Base-by-base conservation (phyloP, 2,888 invertebrate species). In the Cecidostiba fungosa region DNA sequence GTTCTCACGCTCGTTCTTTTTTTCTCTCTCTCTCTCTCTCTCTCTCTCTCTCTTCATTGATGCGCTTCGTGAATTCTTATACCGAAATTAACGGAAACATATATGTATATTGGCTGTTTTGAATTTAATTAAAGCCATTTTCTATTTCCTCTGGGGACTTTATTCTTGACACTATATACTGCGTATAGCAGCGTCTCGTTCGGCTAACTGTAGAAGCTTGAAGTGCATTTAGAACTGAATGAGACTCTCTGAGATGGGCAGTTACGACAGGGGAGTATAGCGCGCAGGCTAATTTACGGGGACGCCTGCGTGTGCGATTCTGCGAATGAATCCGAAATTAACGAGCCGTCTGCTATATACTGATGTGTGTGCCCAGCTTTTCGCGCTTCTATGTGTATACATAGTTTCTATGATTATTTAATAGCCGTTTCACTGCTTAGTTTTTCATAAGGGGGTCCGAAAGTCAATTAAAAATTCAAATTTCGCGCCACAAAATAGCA, bases 261-360 rank as follows among this genome's bases (percentile, higher is more conserved):
- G 74, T 69, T 69, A 69, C 76, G 81, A 84, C 36, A 70, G 77
- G 54, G 23, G 81, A 39, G 50, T 36, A n/a, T 54, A 47, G n/a
- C 16, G n/a, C 0, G n/a, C 62, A 43, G 29, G 14, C 54, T 82
- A 82, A 86, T 78, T 86, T 86, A 86, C 79, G 78, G 70, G 72
- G 36, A 36, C 77, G 84, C 78, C 79, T 47, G 73, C 10, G 5
- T 12, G 54, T 29, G n/a, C 66, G 73, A 73, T 82, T 83, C 86
- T 39, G 12, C 80, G 83, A 83, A 84, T 83, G 77, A 86, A 79
- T 83, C 73, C 80, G 54, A 84, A 86, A 86, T 86, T 83, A 86
- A 83, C 86, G 80, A 83, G 78, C 16, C 85, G 62, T 73, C 72
- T 66, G 62, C 74, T 26, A 32, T 32, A 32, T 32, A 6, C 79